Conservation (phyloP, 2,888 invertebrate species). For the Euclidia mi region DNA sequence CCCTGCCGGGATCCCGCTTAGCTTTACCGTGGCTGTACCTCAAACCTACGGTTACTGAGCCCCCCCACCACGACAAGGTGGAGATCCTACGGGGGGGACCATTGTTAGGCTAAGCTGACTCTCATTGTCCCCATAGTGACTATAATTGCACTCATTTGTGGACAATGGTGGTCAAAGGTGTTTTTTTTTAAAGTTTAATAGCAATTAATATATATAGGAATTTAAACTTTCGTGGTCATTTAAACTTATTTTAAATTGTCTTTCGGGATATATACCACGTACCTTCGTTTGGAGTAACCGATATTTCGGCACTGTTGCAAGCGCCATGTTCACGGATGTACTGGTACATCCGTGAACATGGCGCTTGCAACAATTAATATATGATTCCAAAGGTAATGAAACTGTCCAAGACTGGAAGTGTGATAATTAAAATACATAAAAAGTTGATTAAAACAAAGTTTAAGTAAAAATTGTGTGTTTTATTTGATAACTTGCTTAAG, state of each 20-base stretch:
- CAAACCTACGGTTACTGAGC: too few relatives aligned
- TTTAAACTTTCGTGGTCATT: too few relatives aligned
- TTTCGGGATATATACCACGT: too few relatives aligned
- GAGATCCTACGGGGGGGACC: conserved; percentile 35
- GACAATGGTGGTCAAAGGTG: conserved; percentile 27
- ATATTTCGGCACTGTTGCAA: too few relatives aligned
- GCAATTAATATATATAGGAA: background rate
- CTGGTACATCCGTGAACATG: too few relatives aligned
- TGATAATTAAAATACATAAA: conserved; percentile 18
- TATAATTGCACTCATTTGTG: conserved; percentile 17
- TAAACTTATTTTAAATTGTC: too few relatives aligned
- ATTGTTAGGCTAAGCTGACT: conserved; percentile 20
- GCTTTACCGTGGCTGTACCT: too few relatives aligned
- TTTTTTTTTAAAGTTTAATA: conserved; percentile 31
- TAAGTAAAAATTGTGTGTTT: conserved; percentile 25
- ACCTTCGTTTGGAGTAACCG: too few relatives aligned
- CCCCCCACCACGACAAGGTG: too few relatives aligned
- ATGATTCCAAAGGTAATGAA: conserved; percentile 2
- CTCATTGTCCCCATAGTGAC: conserved; percentile 23
- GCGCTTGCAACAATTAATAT: too few relatives aligned
- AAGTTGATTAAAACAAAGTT: conserved; percentile 19
- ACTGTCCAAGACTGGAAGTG: conserved; percentile 4
- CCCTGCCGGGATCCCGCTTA: too few relatives aligned
- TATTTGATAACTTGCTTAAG: conserved; percentile 19
- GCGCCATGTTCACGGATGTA: too few relatives aligned